Base-by-base conservation (phyloP, 2,888 invertebrate genomes). In the Leptodirus hochenwartii region DNA sequence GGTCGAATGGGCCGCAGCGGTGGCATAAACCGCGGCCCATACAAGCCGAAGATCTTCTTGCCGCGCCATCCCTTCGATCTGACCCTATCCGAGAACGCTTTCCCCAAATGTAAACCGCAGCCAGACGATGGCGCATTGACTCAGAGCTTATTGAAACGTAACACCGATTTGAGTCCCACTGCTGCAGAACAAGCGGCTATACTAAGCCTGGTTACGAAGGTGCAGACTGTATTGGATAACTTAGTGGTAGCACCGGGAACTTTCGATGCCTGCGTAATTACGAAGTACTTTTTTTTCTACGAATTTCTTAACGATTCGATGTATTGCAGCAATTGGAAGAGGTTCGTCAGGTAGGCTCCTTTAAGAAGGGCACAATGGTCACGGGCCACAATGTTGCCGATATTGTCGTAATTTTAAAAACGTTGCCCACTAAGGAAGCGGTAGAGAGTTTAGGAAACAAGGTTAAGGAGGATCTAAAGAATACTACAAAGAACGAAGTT, bases 321-420 rank as follows among this genome's bases (percentile, higher is more conserved):
- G 39, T 41, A 40, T 51, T 53, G 10, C 41, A 82, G 80, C 80
- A 84, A 71, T 60, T 88, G 27, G 87, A 88, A 49, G 95, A 95
- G 56, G 90, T 93, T 0, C 69, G 93, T 2, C 91, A 91, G 58
- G 95, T 98, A 5, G 96, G 96, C 0, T 90, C 95, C 0, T 95
- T 88, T 55, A 96, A 96, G 55, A 95, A 96, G 49, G 93, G 95
- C 2, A 96, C 96, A 0, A 91, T 96, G 81, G 72, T 95, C 50
- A 77, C 84, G 0, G 90, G 91, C 2, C 84, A 85, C 54, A 93
- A 90, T 52, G 77, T 90, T 0, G 96, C 95, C 0, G 95, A 96
- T 47, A 79, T 96, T 36, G 95, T 95, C 1, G 91, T 96, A 2
- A 88, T 96, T 38, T 66, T 96, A 37, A 95, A 95, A 62, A 91